A percentile compares a stretch with the other conserved stretches of the same genome.
Evolutionary conservation across 2,113 vertebrate species (phyloP).

Genomic region (Aviceda subcristata): DNA sequence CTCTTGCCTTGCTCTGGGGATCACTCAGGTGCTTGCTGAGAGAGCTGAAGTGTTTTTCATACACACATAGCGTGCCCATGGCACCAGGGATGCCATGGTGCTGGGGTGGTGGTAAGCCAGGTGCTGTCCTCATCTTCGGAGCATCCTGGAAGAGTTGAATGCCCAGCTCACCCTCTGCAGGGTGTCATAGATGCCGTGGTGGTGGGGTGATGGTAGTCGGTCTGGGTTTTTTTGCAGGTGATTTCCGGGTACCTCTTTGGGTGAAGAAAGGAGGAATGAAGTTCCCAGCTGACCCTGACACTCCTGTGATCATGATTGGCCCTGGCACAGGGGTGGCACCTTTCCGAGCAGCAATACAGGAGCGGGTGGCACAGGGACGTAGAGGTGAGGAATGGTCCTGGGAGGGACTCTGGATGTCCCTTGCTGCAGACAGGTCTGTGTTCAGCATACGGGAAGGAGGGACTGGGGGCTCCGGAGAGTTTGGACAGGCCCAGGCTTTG

Average conservation of each 20-base stretch:
- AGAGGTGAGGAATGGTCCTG: conserved; percentile 68
- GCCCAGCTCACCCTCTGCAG: accelerated
- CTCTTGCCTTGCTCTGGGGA: not conserved
- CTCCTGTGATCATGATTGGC: conserved; percentile 89
- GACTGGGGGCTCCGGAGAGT: not conserved
- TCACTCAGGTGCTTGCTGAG: not conserved
- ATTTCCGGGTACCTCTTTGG: conserved; percentile 85
- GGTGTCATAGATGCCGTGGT: not conserved
- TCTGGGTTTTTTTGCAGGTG: conserved; percentile 59
- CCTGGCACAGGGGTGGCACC: conserved; percentile 95
- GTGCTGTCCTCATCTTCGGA: accelerated
- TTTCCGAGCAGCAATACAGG: conserved; percentile 88
- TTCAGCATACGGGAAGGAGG: not conserved
- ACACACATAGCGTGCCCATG: accelerated
- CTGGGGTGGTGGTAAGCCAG: not conserved
- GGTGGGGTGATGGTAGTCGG: not conserved
- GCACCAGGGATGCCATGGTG: not conserved
- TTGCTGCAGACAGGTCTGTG: not conserved
- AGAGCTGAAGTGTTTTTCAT: not conserved
- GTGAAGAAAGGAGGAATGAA: conserved; percentile 84
- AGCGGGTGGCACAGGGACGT: conserved; percentile 76
- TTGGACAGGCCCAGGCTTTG: not conserved
- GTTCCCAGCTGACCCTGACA: conserved; percentile 78
- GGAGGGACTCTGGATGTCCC: accelerated
- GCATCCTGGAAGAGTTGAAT: not conserved